Base-by-base conservation (phyloP, 2,888 invertebrate genomes). In the Macropis europaea region DNA sequence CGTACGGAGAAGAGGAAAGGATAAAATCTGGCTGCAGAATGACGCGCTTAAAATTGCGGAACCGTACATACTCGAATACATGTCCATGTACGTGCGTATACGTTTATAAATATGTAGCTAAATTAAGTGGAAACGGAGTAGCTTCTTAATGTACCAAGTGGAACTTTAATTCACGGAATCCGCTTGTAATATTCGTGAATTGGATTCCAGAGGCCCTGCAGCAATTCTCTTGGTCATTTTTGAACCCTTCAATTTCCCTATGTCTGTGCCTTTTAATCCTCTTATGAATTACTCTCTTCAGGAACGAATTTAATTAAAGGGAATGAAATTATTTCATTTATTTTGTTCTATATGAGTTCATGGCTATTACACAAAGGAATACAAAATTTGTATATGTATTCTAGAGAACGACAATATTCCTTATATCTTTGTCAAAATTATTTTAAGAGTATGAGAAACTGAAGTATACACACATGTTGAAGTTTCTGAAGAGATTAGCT, bases 171-270 rank as follows among this genome's bases (percentile, higher is more conserved):
- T 78, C 67, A 56, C 48, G 28, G 67, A 71, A 76, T 77, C 63
- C 73, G 75, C 73, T 68, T 61, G 63, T 76, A 79, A 77, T 76
- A 81, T 64, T 79, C 76, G 74, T 69, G 76, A 79, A 77, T 77
- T 76, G 77, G 72, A 70, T 69, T 52, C 48, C 63, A 52, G 50
- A 64, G 66, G 40, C 52, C 30, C 28, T 48, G 48, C 30, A 45
- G 40, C 36, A 42, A 52, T 43, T 34, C n/a, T 9, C 40, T 11
- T 22, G 15, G 42, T 24, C 34, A 61, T 34, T 26, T 17, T 32
- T 17, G 48, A 43, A 32, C 26, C 7, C 7, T 22, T 15, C 2
- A 50, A 13, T 22, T 19, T 36, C 11, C 17, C 19, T 22, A 22
- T 9, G 50, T 13, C 32, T 50, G 7, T 4, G 13, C n/a, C 13